These are phyloP conservation scores for Physocephala rufipes DNA, from an alignment of 2,888 invertebrate species.

Conservation along the genomic window DNA sequence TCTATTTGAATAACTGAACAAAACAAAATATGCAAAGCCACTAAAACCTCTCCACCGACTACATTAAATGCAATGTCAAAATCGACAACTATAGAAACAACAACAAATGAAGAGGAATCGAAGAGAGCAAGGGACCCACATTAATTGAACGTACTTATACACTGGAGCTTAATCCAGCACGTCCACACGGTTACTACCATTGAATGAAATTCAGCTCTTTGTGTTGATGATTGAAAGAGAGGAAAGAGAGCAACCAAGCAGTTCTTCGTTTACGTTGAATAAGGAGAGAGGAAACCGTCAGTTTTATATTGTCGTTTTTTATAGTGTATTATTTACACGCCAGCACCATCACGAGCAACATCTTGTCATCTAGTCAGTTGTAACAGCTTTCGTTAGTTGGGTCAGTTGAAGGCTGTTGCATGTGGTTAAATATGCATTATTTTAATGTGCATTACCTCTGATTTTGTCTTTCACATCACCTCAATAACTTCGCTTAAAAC, in stretches of 20 bases:
- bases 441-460: too few species aligned
- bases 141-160: background rate
- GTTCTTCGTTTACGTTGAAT: background rate
- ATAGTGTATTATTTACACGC: background rate
- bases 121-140: background rate
- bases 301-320: too few species aligned
- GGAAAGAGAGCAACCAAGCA: background rate
- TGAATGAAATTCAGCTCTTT: constrained; percentile 29
- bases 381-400: constrained; percentile 16
- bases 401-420: constrained; percentile 12
- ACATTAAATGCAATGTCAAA: background rate
- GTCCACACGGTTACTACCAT: constrained; percentile 36
- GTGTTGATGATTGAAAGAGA: background rate
- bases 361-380: constrained; percentile 21
- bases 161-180: constrained; percentile 37
- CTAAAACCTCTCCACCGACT: constrained; percentile 27
- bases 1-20: constrained; percentile 32
- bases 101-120: background rate
- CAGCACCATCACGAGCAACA: background rate
- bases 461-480: background rate
- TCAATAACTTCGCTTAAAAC: constrained; percentile 30
- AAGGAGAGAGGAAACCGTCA: too few species aligned
- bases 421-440: constrained; percentile 11
- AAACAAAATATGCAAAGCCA: constrained; percentile 35
- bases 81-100: background rate